These are phyloP conservation scores for Aythya baeri DNA, from an alignment of 2,113 vertebrate species.

Conservation along the genomic window DNA sequence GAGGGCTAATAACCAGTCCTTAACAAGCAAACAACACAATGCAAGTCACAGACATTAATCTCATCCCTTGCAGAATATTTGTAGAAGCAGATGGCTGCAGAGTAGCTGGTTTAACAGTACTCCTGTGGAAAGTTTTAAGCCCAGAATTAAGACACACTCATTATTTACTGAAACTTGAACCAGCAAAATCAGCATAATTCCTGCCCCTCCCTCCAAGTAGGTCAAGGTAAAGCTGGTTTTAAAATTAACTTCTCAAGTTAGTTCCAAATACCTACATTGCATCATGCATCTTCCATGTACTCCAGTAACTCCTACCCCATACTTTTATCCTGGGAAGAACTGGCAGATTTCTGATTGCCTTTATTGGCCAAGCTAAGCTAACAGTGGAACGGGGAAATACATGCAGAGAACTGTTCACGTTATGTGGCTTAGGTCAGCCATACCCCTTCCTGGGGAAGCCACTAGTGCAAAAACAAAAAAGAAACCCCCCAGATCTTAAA, in stretches of 20 bases:
- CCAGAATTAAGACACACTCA: neutral
- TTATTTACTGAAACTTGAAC: neutral
- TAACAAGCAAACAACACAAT: neutral
- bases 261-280: neutral
- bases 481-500: neutral
- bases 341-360: no score
- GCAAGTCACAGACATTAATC: neutral
- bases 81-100: neutral
- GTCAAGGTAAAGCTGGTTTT: neutral
- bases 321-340: neutral
- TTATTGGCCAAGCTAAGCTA: neutral
- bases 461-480: neutral
- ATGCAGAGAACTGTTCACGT: neutral
- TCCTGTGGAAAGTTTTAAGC: neutral
- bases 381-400: neutral
- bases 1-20: neutral
- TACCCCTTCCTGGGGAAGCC: neutral
- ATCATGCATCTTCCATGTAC: neutral
- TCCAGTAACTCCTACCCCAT: neutral
- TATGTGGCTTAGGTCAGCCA: neutral
- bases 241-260: neutral
- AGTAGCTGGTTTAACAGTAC: neutral
- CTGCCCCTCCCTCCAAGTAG: rapidly evolving
- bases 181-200: neutral
- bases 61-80: neutral